Evolutionary conservation across 2,113 vertebrate species (phyloP).

Genomic region (Engraulis encrasicolus): DNA sequence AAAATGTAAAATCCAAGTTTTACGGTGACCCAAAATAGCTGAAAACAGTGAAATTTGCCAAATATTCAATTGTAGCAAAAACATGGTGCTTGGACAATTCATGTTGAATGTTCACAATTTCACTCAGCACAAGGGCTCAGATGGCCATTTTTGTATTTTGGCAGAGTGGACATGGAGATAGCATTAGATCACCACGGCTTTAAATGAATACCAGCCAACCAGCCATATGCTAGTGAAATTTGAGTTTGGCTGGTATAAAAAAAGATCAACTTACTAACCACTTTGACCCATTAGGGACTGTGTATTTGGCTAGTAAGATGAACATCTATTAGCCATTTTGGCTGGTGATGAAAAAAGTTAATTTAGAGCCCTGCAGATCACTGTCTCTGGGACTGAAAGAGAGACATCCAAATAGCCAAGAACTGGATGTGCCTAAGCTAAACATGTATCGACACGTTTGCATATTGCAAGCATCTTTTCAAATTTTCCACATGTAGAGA

Average conservation of each 20-base stretch:
- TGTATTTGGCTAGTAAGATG: no score
- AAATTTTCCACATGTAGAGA: slow-evolving; percentile 58
- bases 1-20: background rate
- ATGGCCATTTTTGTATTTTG: background rate
- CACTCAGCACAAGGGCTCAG: slow-evolving; percentile 7
- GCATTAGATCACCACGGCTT: background rate
- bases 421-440: slow-evolving; percentile 11
- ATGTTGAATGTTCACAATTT: slow-evolving; percentile 16
- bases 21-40: background rate
- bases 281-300: no score
- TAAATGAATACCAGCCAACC: no score
- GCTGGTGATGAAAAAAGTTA: no score
- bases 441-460: slow-evolving; percentile 53
- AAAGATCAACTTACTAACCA: no score
- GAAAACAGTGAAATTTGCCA: background rate
- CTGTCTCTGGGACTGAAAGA: background rate
- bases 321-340: no score
- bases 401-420: background rate
- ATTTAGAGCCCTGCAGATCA: no score
- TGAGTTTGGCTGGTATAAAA: no score
- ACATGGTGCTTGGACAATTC: slow-evolving; percentile 32
- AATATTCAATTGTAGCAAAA: background rate
- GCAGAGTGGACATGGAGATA: background rate
- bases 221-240: no score
- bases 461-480: slow-evolving; percentile 34